Percentiles rank a stretch among this genome's conserved stretches.
Evolutionary conservation across 2,888 invertebrate species (phyloP).

Genomic region (Volucella zonaria): DNA sequence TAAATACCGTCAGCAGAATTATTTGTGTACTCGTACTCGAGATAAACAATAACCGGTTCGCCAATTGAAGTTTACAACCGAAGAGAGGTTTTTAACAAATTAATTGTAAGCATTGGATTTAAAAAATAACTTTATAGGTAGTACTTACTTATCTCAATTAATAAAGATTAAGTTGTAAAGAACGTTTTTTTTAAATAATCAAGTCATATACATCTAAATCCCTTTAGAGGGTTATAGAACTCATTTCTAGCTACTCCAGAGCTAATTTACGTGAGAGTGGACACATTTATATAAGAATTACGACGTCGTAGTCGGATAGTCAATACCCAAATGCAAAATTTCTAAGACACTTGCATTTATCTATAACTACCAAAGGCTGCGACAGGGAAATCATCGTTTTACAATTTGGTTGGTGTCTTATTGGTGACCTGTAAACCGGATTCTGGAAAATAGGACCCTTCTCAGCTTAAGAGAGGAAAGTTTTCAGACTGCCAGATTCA

Average conservation of each 20-base stretch:
- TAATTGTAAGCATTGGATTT: conserved; percentile 8
- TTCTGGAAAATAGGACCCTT: too few relatives aligned
- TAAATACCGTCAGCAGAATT: background rate
- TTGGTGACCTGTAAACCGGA: too few relatives aligned
- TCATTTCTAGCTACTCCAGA: background rate
- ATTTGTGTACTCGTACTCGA: background rate
- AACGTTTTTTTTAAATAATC: background rate
- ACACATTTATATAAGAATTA: too few relatives aligned
- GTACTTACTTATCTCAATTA: background rate
- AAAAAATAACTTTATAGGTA: background rate
- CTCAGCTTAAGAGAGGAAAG: too few relatives aligned
- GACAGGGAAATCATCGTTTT: too few relatives aligned
- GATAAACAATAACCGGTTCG: conserved; percentile 18
- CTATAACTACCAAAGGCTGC: too few relatives aligned
- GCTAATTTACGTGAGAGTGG: too few relatives aligned
- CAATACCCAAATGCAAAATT: too few relatives aligned
- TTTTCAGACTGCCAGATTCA: too few relatives aligned
- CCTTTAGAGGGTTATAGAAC: background rate
- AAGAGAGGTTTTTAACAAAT: conserved; percentile 9
- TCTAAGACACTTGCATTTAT: too few relatives aligned
- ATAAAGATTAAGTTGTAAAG: background rate
- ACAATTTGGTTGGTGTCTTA: too few relatives aligned
- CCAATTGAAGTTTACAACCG: conserved; percentile 16
- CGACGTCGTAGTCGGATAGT: too few relatives aligned
- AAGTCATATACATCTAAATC: background rate